Base-by-base conservation (phyloP, 2,797 vertebrate genomes). In the Leuciscus waleckii region DNA sequence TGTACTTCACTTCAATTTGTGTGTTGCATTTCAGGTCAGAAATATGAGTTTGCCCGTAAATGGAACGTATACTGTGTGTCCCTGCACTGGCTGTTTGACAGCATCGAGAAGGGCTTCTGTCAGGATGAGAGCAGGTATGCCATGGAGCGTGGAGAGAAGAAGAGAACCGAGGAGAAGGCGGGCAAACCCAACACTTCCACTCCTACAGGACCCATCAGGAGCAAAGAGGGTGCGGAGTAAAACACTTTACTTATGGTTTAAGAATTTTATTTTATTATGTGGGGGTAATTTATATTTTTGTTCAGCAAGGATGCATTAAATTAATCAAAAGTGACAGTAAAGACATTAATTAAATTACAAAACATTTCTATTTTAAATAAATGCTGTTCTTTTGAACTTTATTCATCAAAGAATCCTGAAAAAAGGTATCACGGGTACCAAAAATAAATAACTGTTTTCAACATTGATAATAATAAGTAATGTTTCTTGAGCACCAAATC, bases 21-120 rank as follows among this genome's bases (percentile, higher is more conserved):
- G 43, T 37, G 61, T 87, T 43, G n/a, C 19, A 56, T 88, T 71
- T 81, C 92, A 99, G 98, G 98, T 92, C 98, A 97, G 92, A 99
- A 99, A 92, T 99, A 98, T 2, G 98, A 99, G 92, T 99, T 97
- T 91, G 98, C 98, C 5, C 95, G 89, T 87, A 99, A 96, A 90
- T 99, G 98, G 98, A 99, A 99, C 6, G 95, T 99, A 81, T 97
- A 96, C 84, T 99, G 98, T 77, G 96, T 99, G 85, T 96, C 98
- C 41, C 88, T 96, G 32, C 95, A 97, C 82, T 99, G 98, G 98
- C 95, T 99, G 89, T 98, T 97, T 93, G 97, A 99, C 92, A 99
- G 98, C 92, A 95, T 99, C 71, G 95, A 98, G 86, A 98, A 96
- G 74, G 97, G 97, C 37, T 98, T 96, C 92, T 99, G 97, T 93